Base-by-base conservation (phyloP, 2,113 vertebrate species). In the Rhinolophus sinicus region DNA sequence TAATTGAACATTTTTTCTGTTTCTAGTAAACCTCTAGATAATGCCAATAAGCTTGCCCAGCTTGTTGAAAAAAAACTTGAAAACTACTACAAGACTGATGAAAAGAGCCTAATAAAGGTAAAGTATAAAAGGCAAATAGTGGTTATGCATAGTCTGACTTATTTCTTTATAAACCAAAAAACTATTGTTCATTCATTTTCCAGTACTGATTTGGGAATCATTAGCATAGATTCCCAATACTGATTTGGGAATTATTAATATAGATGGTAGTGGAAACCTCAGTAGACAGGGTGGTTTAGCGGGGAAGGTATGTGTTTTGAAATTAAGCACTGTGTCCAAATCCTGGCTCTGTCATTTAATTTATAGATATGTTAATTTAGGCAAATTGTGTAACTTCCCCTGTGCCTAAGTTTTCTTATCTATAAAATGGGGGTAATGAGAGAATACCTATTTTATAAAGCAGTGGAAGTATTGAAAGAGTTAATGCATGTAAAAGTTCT, bases 91-190 rank as follows among this genome's bases (percentile, higher is more conserved):
- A 99, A 99, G 96, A 98, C 98, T 91, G 99, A 99, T 96, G 99
- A 99, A 93, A 98, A 96, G 62, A 98, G 98, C 92, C 99, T 99
- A 96, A 99, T 99, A 98, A 99, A 99, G 99, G 99, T 99, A 99
- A 98, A 93, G 60, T 58, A 58, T 96, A 44, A 95, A 83, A 96
- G 44, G 19, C 88, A 88, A 78, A 84, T 47, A 78, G 52, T 84
- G 4, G 35, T 84, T 95, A 26, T 83, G 16, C 18, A 50, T 80
- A 64, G 2, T 77, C 16, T 87, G 1, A 56, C 12, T 58, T 93
- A 33, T 76, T 82, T 86, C 56, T 73, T 91, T 76, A 70, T 75
- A 95, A 90, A 54, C 33, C 67, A 70, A 50, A 89, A 38, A 80
- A 16, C 65, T 96, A 5, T 77, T 93, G 11, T 93, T 88, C 19